These are phyloP conservation scores for Poeciliopsis occidentalis DNA, from an alignment of 2,113 vertebrate genomes.

Conservation along the genomic window DNA sequence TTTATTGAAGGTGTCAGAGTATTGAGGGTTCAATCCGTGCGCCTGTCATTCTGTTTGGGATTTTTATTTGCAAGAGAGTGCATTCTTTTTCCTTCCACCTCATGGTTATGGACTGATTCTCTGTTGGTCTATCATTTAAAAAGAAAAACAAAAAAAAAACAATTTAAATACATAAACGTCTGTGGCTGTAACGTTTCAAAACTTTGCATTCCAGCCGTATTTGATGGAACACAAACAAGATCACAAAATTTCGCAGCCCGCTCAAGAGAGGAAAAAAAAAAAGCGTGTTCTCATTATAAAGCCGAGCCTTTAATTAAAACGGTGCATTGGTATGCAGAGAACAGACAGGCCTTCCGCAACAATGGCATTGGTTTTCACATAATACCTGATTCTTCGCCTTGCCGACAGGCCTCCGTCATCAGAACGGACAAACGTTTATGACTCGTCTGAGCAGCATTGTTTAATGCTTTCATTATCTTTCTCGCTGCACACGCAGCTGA, in stretches of 20 bases:
- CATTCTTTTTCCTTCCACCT: background rate
- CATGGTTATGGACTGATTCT: background rate
- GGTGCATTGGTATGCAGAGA: slow-evolving; percentile 32
- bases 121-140: background rate
- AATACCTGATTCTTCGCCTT: slow-evolving; percentile 11
- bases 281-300: slow-evolving; percentile 29
- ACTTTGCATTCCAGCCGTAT: background rate
- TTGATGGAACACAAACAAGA: background rate
- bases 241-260: slow-evolving; percentile 21
- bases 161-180: background rate
- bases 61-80: background rate
- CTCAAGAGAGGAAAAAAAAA: background rate
- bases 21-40: background rate
- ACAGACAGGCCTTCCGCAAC: slow-evolving; percentile 39
- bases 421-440: slow-evolving; percentile 5
- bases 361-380: slow-evolving; percentile 21
- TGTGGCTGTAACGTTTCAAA: background rate
- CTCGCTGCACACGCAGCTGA: slow-evolving; percentile 3
- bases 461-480: slow-evolving; percentile 6
- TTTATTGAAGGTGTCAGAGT: background rate
- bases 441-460: slow-evolving; percentile 11
- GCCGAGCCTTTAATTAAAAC: slow-evolving; percentile 39
- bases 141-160: background rate
- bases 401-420: slow-evolving; percentile 20
- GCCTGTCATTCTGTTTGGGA: background rate